phyloP scores from a whole-genome alignment of 2,797 vertebrate species.

The Pantherophis vulpinus region DNA sequence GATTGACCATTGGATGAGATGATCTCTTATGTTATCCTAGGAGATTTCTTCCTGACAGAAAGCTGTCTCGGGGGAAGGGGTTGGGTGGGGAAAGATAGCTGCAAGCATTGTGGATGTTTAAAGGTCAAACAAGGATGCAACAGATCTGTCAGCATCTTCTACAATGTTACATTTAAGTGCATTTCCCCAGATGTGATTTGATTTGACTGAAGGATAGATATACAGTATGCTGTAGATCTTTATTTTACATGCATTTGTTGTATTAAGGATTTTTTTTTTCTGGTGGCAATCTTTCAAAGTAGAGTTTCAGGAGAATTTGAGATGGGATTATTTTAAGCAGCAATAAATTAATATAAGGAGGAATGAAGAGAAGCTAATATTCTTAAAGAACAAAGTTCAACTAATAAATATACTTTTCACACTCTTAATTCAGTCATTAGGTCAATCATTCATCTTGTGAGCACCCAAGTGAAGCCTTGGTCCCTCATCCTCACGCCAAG shows the following conservation, averaged over 20 bases:
- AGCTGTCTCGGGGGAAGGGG: not conserved
- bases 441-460: not conserved
- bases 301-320: not conserved
- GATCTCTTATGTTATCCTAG: not conserved
- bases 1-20: not conserved
- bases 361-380: not conserved
- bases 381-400: not conserved
- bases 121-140: not conserved
- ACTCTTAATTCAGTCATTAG: not conserved
- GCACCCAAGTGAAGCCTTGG: not conserved
- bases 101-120: not conserved
- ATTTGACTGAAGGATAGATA: not conserved
- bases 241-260: not conserved
- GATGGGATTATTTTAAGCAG: not conserved
- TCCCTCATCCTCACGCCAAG: not conserved
- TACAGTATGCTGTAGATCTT: not conserved
- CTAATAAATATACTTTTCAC: not conserved
- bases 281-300: not conserved
- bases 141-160: slow-evolving; percentile 3
- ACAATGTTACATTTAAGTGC: not conserved
- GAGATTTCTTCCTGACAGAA: not conserved
- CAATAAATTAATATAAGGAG: not conserved
- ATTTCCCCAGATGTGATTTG: not conserved
- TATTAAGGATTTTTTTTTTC: not conserved
- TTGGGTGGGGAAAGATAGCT: not conserved